Evolutionary conservation across 2,888 invertebrate species (phyloP), one percentile per base, ranked within the genome.

Genomic region (Petrolisthes cinctipes): DNA sequence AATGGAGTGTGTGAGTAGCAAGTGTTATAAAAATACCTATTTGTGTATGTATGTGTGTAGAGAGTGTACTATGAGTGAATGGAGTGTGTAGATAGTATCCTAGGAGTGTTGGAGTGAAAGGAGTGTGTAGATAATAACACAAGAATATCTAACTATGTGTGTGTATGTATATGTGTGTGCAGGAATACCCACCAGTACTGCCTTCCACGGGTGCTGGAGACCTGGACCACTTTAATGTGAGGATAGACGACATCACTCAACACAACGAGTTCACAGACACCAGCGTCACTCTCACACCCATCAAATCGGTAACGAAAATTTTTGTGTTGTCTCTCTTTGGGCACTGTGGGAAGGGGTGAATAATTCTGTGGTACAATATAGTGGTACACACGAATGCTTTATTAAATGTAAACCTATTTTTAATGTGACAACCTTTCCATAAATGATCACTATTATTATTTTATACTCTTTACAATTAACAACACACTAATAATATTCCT

Each of bases 181-280:
- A 71, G 71, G 71, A 71, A 20, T 71, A n/a, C 71, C 71, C 71
- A n/a, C n/a, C 14, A n/a, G n/a, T 71, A 3, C n/a, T 71, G 71
- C 71, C 71, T 71, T n/a, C 17, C 17, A 3, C 11, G 6, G 71
- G 71, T 71, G 20, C 20, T 14, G 71, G 14, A 6, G 71, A 71
- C 11, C 4, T n/a, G 71, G 71, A 71, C n/a, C 71, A n/a, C 14
- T 20, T 71, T 6, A 71, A n/a, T 20, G n/a, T 11, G 20, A 11
- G 4, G n/a, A 20, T 71, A 1, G 71, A 71, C n/a, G 14, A 6
- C 6, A 20, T 71, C 14, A n/a, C 20, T 0, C 14, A n/a, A 6
- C n/a, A 71, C 71, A 11, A n/a, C 6, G 6, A 17, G n/a, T 71
- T 71, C n/a, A 71, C 20, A 14, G 6, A 11, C n/a, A 71, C 71